Evolutionary conservation across 2,113 vertebrate genomes (phyloP), one percentile per base, ranked within the genome.

Genomic region (Cynoglossus semilaevis): DNA sequence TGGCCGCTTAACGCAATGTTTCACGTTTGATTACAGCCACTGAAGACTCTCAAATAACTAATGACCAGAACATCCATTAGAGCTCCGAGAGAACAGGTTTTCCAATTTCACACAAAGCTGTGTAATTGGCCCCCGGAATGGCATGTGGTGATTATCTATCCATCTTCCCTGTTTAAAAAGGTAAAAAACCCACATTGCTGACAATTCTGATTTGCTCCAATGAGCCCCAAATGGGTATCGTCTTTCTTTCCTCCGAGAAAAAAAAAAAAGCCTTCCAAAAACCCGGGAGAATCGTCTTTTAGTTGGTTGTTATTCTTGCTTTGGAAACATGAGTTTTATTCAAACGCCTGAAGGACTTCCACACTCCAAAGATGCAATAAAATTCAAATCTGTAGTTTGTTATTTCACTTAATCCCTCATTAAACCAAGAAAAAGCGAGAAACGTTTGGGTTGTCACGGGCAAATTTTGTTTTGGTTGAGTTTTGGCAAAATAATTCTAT

Each of bases 31-130:
- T 96, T 95, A 94, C 91, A 87, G 94, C 90, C 91, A 92, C 92
- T 92, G 91, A 94, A 94, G 90, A 88, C 91, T 94, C 92, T 94
- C 93, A 91, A 92, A 93, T 93, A 94, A 93, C 93, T 97, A 98
- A 98, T 93, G 93, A 95, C 93, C 92, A 86, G 93, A 93, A 94
- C 92, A 92, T 91, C 92, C 93, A 96, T 95, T 95, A 95, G 92
- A 92, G 92, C 92, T 93, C 92, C 90, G 80, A 84, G 76, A 91
- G 88, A 94, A 91, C 92, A 92, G 93, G 91, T 92, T 93, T 94
- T 91, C 92, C 91, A 91, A 90, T 95, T 95, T 93, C 92, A 91
- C 92, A 93, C 91, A 89, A 88, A 86, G 87, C 87, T 86, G 83
- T 87, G 85, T 86, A 89, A 91, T 89, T 90, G 87, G 84, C 84